Percentiles rank a stretch among this genome's conserved stretches.
These are phyloP conservation scores for Tricholaema leucomelas DNA, from an alignment of 2,113 vertebrate genomes.

Conservation along the genomic window DNA sequence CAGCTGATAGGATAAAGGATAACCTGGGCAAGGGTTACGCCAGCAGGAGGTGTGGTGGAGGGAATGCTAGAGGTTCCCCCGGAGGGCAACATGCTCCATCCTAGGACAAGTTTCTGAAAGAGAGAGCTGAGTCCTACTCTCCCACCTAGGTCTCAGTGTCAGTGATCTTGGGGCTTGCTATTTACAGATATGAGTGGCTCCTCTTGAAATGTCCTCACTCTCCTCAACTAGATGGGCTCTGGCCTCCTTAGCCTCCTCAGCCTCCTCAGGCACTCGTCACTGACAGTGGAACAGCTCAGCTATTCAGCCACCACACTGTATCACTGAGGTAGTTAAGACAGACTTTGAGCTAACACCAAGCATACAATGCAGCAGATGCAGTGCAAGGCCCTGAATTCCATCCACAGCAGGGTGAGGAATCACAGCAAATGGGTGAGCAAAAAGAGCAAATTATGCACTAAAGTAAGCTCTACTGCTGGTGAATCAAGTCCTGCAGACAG, in stretches of 20 bases:
- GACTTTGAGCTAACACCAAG: background rate
- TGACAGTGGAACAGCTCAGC: background rate
- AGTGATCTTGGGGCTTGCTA: background rate
- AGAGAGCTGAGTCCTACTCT: background rate
- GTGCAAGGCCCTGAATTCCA: fast-evolving
- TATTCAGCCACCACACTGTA: fast-evolving
- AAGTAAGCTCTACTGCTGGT: background rate
- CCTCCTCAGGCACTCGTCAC: background rate
- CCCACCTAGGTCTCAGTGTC: background rate
- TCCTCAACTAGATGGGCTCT: background rate
- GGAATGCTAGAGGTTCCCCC: background rate
- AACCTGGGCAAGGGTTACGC: background rate
- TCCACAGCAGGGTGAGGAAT: background rate
- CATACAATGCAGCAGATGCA: background rate
- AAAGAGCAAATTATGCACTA: background rate
- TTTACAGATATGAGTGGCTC: background rate
- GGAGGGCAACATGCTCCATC: background rate
- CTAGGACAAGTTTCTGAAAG: background rate
- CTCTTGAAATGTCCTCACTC: background rate
- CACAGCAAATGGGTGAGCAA: background rate
- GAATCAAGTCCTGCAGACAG: background rate
- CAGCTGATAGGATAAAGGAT: background rate
- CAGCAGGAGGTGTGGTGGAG: background rate
- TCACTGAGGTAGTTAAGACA: background rate
- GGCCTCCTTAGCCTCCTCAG: background rate